phyloP scores from a whole-genome alignment of 2,797 vertebrate genomes.

The Fringilla coelebs region DNA sequence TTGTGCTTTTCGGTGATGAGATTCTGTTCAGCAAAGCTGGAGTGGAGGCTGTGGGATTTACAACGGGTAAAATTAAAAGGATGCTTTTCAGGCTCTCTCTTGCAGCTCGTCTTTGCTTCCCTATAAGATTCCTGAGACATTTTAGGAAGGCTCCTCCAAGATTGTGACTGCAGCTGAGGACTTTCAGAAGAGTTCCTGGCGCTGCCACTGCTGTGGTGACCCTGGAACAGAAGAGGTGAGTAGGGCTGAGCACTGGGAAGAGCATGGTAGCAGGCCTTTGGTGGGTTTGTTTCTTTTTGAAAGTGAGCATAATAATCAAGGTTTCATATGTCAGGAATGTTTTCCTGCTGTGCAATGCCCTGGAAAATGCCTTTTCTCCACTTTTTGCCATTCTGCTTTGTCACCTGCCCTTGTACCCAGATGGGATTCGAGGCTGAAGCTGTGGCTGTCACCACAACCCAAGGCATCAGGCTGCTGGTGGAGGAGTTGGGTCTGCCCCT shows the following conservation, averaged over 20 bases:
- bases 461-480: fast-evolving
- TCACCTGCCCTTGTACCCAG: neutral
- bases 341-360: neutral
- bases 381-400: neutral
- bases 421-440: neutral
- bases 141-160: neutral
- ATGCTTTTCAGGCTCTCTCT: neutral
- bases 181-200: neutral
- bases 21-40: neutral
- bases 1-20: neutral
- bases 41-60: neutral
- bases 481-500: neutral
- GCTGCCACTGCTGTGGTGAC: neutral
- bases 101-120: neutral
- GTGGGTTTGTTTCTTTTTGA: neutral
- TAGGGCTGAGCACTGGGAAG: neutral
- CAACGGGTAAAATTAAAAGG: fast-evolving
- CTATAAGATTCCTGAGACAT: neutral
- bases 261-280: fast-evolving
- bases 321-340: neutral
- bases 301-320: neutral
- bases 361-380: neutral
- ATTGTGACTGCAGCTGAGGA: neutral
- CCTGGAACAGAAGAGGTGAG: neutral
- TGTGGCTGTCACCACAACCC: neutral